Evolutionary conservation across 2,797 vertebrate species (phyloP).

Genomic region (Rousettus madagascariensis): DNA sequence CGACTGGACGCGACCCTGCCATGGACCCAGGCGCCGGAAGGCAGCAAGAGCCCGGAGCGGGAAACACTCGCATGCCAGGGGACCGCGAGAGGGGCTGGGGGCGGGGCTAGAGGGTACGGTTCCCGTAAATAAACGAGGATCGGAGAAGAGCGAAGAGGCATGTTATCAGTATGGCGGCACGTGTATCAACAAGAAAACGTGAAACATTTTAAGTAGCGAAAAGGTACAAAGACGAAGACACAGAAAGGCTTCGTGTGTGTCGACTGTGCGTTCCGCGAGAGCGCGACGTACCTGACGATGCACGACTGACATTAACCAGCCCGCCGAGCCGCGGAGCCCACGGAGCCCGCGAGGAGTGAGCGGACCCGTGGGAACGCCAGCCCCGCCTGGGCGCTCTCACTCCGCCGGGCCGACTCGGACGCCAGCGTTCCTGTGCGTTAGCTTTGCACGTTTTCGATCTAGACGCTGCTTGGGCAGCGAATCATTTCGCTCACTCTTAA

Average conservation of each 20-base stretch:
- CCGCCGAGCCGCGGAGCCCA: too few species aligned
- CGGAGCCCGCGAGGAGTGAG: too few species aligned
- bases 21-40: accelerated
- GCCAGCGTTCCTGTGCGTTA: not conserved
- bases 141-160: not conserved
- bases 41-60: too few species aligned
- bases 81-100: accelerated
- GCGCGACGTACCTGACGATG: not conserved
- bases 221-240: not conserved
- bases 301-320: too few species aligned
- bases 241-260: accelerated
- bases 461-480: not conserved
- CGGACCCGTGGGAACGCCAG: too few species aligned
- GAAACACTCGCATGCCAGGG: accelerated
- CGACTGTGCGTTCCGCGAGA: not conserved
- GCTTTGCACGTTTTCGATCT: accelerated
- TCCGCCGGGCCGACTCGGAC: not conserved
- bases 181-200: too few species aligned
- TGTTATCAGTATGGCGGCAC: too few species aligned
- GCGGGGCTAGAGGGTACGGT: too few species aligned
- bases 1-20: accelerated
- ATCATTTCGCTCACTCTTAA: not conserved
- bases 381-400: too few species aligned
- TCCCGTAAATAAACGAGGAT: not conserved
- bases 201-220: not conserved